Percentiles rank a stretch among this genome's conserved stretches.
These are phyloP conservation scores for Stegostoma tigrinum DNA, from an alignment of 2,113 vertebrate genomes.

Conservation along the genomic window DNA sequence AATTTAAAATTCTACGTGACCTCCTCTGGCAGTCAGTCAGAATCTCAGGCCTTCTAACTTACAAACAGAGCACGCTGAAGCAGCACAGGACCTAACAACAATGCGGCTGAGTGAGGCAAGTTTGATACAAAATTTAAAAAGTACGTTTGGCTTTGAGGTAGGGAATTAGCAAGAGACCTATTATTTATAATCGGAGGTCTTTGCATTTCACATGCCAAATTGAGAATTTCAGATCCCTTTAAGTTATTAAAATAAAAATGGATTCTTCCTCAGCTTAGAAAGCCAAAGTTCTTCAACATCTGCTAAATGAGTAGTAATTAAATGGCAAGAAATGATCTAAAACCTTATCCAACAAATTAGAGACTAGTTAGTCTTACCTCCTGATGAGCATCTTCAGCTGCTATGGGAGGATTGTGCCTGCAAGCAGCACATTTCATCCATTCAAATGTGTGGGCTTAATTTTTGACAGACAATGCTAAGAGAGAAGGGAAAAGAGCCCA, in stretches of 20 bases:
- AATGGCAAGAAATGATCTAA: background rate
- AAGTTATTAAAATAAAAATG: background rate
- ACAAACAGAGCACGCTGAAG: background rate
- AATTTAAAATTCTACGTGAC: background rate
- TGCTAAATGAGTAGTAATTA: background rate
- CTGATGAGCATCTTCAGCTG: background rate
- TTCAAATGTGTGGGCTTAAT: background rate
- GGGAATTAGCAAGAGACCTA: no score
- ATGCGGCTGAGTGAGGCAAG: no score
- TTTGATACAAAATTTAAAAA: background rate
- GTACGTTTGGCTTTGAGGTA: background rate
- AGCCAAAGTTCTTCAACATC: background rate
- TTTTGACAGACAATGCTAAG: background rate
- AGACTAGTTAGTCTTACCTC: background rate
- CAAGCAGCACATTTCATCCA: background rate
- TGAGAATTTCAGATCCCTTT: background rate
- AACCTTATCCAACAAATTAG: background rate
- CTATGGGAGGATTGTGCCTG: background rate
- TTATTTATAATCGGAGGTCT: background rate
- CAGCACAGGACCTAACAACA: background rate
- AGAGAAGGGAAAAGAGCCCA: background rate
- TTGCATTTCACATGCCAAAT: background rate
- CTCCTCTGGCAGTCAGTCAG: background rate
- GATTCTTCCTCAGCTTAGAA: background rate
- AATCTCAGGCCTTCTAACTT: background rate